Evolutionary conservation across 2,888 invertebrate species (phyloP).

Genomic region (Acronicta alni): DNA sequence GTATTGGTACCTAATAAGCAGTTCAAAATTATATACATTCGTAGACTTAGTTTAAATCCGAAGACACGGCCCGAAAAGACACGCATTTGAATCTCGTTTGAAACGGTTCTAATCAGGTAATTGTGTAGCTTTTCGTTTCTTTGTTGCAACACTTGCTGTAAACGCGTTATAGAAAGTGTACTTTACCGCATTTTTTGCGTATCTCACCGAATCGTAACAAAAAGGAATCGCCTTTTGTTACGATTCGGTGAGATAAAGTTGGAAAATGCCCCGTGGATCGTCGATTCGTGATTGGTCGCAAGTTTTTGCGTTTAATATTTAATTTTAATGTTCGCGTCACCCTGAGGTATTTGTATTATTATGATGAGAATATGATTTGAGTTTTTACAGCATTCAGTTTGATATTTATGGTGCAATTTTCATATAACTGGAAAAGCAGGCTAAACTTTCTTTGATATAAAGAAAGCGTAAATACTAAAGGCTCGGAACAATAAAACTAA

Average conservation of each 20-base stretch:
- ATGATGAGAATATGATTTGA: too few species aligned
- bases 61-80: constrained; percentile 42
- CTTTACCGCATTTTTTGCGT: constrained; percentile 52
- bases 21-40: constrained; percentile 16
- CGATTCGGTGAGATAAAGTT: constrained; percentile 22
- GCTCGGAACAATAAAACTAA: constrained; percentile 40
- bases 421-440: too few species aligned
- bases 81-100: constrained; percentile 57
- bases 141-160: constrained; percentile 54
- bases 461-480: constrained; percentile 50
- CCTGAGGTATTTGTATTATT: constrained; percentile 7
- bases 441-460: constrained; percentile 12
- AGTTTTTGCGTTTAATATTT: constrained; percentile 9
- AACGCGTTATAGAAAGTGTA: constrained; percentile 69
- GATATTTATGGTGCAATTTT: too few species aligned
- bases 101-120: constrained; percentile 58
- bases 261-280: constrained; percentile 10
- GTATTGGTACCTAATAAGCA: constrained; percentile 27
- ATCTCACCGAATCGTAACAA: too few species aligned
- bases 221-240: constrained; percentile 37
- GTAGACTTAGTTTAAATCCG: constrained; percentile 33
- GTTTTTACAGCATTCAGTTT: too few species aligned
- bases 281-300: constrained; percentile 15
- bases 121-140: constrained; percentile 60
- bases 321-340: constrained; percentile 27